Evolutionary conservation across 2,888 invertebrate genomes (phyloP).

Genomic region (Aplocera efformata): DNA sequence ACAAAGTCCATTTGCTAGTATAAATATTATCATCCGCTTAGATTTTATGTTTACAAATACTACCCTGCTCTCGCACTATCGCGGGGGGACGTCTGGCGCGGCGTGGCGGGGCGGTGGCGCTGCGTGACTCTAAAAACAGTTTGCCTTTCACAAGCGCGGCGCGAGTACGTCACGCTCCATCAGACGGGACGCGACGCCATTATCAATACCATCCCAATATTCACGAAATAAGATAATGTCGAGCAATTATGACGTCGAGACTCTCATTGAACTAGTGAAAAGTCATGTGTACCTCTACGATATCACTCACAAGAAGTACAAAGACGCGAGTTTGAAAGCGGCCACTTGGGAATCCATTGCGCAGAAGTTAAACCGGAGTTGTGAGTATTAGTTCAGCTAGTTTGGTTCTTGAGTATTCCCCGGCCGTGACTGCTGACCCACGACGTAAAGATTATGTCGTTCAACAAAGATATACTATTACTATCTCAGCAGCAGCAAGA

Average conservation of each 20-base stretch:
- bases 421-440: no score
- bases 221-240: constrained; percentile 6
- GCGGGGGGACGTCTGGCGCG: constrained; percentile 7
- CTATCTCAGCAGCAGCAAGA: no score
- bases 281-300: constrained; percentile 18
- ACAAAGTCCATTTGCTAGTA: no score
- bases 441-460: no score
- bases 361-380: constrained; percentile 8
- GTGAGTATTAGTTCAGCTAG: constrained; percentile 9
- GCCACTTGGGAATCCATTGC: constrained; percentile 19
- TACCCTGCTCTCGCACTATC: not conserved
- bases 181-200: not conserved
- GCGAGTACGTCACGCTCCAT: constrained; percentile 15
- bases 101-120: constrained; percentile 19
- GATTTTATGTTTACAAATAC: no score
- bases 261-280: constrained; percentile 15
- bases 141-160: constrained; percentile 7
- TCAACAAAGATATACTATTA: no score
- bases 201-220: constrained; percentile 1
- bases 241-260: constrained; percentile 12
- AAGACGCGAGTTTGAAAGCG: constrained; percentile 16
- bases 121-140: constrained; percentile 5
- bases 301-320: constrained; percentile 17
- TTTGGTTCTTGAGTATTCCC: no score
- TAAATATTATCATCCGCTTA: no score